Conservation (phyloP, 2,888 invertebrate genomes). For the Eulithis testata region DNA sequence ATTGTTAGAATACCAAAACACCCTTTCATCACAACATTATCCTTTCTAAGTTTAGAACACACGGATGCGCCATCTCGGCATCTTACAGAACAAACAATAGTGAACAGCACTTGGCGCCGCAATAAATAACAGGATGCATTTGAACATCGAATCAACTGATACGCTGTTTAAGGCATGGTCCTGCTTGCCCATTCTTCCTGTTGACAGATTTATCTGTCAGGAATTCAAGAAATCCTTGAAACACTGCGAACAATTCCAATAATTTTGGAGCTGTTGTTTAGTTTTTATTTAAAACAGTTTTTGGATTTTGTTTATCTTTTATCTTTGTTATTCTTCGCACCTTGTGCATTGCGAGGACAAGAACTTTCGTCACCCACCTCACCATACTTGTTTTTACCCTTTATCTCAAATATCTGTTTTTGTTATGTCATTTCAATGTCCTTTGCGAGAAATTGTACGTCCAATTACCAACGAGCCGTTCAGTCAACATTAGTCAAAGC, state of each 20-base stretch:
- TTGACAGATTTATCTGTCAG: slow-evolving; percentile 30
- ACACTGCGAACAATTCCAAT: slow-evolving; percentile 20
- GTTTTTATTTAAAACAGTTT: slow-evolving; percentile 8
- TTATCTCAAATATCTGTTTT: slow-evolving; percentile 2
- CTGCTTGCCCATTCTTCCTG: slow-evolving; percentile 30
- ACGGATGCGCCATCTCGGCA: slow-evolving; percentile 42
- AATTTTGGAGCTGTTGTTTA: slow-evolving; percentile 21
- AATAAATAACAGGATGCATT: slow-evolving; percentile 66
- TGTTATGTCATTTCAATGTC: slow-evolving; percentile 11
- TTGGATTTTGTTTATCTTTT: neutral
- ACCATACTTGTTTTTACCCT: neutral
- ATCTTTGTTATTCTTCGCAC: neutral
- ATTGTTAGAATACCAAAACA: slow-evolving; percentile 17
- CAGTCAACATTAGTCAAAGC: slow-evolving; percentile 38
- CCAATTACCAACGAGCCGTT: slow-evolving; percentile 35
- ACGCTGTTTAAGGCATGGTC: slow-evolving; percentile 33
- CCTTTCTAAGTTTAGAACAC: slow-evolving; percentile 27
- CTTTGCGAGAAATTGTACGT: slow-evolving; percentile 19
- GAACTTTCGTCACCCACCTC: neutral
- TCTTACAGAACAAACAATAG: slow-evolving; percentile 26
- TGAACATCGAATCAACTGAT: slow-evolving; percentile 48
- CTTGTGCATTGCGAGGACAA: neutral
- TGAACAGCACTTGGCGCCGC: slow-evolving; percentile 47
- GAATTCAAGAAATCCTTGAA: slow-evolving; percentile 21
- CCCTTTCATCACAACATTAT: slow-evolving; percentile 31